Evolutionary conservation across 2,113 vertebrate genomes (phyloP).

Genomic region (Bagarius yarrelli): DNA sequence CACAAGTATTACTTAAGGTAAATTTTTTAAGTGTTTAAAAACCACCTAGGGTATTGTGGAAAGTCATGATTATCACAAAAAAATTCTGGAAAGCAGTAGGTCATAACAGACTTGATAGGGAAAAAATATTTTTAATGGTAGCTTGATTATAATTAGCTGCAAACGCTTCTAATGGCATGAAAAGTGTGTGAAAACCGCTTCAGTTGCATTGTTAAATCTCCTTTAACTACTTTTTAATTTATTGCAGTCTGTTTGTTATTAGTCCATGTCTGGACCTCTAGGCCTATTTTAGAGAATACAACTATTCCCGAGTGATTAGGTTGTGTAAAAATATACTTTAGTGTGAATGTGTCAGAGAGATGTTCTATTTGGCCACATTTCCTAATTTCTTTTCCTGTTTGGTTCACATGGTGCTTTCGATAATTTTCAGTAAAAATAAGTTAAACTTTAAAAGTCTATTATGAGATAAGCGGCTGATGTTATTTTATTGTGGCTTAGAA

Average conservation of each 20-base stretch:
- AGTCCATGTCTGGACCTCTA: slow-evolving; percentile 51
- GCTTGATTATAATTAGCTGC: slow-evolving; percentile 6
- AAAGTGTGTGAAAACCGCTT: slow-evolving; percentile 33
- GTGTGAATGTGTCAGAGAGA: neutral
- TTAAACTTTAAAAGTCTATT: neutral
- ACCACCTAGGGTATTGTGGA: too few species aligned
- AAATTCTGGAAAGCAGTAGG: neutral
- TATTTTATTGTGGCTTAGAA: slow-evolving; percentile 7
- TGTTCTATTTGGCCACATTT: neutral
- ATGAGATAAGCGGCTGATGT: slow-evolving; percentile 17
- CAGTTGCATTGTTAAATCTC: too few species aligned
- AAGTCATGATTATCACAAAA: neutral
- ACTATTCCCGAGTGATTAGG: slow-evolving; percentile 61
- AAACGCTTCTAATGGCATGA: slow-evolving; percentile 10
- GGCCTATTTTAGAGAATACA: slow-evolving; percentile 46
- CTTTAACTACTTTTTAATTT: too few species aligned
- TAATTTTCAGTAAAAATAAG: neutral
- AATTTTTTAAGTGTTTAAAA: neutral
- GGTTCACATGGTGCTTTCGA: too few species aligned
- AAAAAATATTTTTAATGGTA: neutral
- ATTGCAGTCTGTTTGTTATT: slow-evolving; percentile 56
- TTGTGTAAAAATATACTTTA: slow-evolving; percentile 1
- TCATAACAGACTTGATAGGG: neutral
- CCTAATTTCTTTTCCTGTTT: neutral
- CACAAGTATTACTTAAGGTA: too few species aligned